Evolutionary conservation across 2,113 vertebrate genomes (phyloP), one percentile per base, ranked within the genome.

Genomic region (Apeltes quadracus): DNA sequence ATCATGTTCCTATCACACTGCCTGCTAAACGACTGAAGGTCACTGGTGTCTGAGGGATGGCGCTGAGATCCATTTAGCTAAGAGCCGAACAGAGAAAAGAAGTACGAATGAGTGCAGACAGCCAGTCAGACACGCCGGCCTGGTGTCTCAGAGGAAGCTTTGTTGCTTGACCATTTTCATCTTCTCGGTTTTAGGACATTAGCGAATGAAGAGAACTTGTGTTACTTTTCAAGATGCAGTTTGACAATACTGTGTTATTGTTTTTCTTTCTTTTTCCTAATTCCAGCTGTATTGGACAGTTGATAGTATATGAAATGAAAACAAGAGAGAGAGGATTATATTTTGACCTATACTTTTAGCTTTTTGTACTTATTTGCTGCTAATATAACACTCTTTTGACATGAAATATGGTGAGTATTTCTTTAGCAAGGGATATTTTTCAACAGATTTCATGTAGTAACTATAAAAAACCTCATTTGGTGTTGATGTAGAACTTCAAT

Each of bases 1-100:
- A 87, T 83, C 84, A 79, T 90, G 88, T 89, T 85, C 84, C 81
- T 70, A 77, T 90, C 82, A 80, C 66, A 80, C 88, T 79, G 82
- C 54, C 84, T 90, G 89, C 75, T 87, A 86, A 88, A 89, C 85
- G 86, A 86, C 71, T 88, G 88, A 87, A 89, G 87, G 88, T 91
- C 89, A 86, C 58, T 50, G 69, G 80, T 79, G 86, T 87, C 83
- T 81, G 71, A 61, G 76, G 41, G 75, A 72, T 72, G 78, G 58
- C 54, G 23, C 63, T 78, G 69, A 63, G 69, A 81, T 81, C 77
- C 85, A 76, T 82, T 88, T 88, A 83, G 80, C 70, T 61, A 61
- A 84, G 63, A 83, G 76, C 64, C 71, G 55, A 75, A 72, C 58
- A 55, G 68, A 74, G 64, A 71, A 85, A 75, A 74, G 75, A 68